phyloP scores from a whole-genome alignment of 2,888 invertebrate genomes.

The Pseudanteris insignis region DNA sequence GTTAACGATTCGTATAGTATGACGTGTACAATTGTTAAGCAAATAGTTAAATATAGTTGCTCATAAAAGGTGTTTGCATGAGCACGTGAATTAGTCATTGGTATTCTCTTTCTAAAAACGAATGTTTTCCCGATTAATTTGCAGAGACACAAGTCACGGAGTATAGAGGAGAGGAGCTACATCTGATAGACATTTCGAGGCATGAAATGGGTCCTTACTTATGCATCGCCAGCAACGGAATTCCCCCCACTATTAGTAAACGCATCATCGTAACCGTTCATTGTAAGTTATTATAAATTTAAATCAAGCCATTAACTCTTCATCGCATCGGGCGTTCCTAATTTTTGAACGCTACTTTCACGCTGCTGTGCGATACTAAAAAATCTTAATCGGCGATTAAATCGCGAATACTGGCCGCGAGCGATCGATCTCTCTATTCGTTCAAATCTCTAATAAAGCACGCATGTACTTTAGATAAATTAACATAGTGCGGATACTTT shows the following conservation, averaged over 20 bases:
- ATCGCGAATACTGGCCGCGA: neutral
- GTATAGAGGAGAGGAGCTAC: constrained; percentile 80
- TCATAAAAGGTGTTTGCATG: constrained; percentile 13
- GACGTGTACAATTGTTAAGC: constrained; percentile 10
- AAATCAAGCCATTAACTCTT: constrained; percentile 24
- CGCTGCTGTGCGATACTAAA: constrained; percentile 5
- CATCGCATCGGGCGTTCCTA: constrained; percentile 20
- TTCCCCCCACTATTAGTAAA: constrained; percentile 89
- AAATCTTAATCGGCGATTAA: neutral
- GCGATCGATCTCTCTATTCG: neutral
- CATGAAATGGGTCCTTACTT: constrained; percentile 92
- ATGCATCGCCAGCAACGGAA: constrained; percentile 88
- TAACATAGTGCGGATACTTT: constrained; percentile 12
- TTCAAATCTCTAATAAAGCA: constrained; percentile 4
- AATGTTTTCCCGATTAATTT: constrained; percentile 29
- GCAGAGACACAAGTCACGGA: constrained; percentile 68
- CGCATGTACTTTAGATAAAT: constrained; percentile 1
- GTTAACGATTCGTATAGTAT: no score
- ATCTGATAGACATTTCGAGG: constrained; percentile 81
- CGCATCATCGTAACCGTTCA: constrained; percentile 87
- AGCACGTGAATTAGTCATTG: constrained; percentile 23
- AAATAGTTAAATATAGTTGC: constrained; percentile 29
- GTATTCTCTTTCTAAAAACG: constrained; percentile 19
- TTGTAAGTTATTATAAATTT: constrained; percentile 75
- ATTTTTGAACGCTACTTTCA: constrained; percentile 20